Conservation (phyloP, 2,888 invertebrate genomes). For the Hipparchia sbordonii region DNA sequence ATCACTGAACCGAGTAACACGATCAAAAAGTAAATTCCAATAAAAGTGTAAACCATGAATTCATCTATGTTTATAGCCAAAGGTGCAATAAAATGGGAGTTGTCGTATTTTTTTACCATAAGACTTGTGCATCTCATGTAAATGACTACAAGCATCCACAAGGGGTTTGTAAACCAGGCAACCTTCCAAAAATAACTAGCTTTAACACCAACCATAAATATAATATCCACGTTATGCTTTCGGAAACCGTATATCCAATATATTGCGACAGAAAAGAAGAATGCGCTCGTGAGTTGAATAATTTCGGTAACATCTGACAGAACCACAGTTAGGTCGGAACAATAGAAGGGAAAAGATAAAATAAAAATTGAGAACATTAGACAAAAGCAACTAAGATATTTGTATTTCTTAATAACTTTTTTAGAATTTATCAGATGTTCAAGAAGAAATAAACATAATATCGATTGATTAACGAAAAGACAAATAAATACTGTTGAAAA, state of each 20-base stretch:
- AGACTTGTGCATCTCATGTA: slow-evolving; percentile 48
- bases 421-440: slow-evolving; percentile 49
- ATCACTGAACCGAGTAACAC: slow-evolving; percentile 51
- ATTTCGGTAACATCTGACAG: slow-evolving; percentile 58
- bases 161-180: slow-evolving; percentile 64
- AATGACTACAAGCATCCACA: slow-evolving; percentile 51
- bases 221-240: slow-evolving; percentile 69
- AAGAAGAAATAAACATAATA: slow-evolving; percentile 58
- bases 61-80: slow-evolving; percentile 47
- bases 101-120: slow-evolving; percentile 43
- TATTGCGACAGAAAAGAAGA: slow-evolving; percentile 62
- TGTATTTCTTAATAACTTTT: slow-evolving; percentile 46
- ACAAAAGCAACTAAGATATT: slow-evolving; percentile 48
- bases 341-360: slow-evolving; percentile 63
- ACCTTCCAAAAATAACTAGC: slow-evolving; percentile 68
- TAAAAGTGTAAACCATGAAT: slow-evolving; percentile 52
- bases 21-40: slow-evolving; percentile 54
- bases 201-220: slow-evolving; percentile 76
- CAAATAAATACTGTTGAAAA: slow-evolving; percentile 59
- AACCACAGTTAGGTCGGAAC: slow-evolving; percentile 62
- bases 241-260: slow-evolving; percentile 72
- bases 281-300: slow-evolving; percentile 59
- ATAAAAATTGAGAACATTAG: slow-evolving; percentile 49
- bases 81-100: slow-evolving; percentile 49
- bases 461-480: slow-evolving; percentile 62